Percentiles rank a stretch among this genome's conserved stretches.
phyloP scores from a whole-genome alignment of 1,140 invertebrate species.

The Cydia amplana region DNA sequence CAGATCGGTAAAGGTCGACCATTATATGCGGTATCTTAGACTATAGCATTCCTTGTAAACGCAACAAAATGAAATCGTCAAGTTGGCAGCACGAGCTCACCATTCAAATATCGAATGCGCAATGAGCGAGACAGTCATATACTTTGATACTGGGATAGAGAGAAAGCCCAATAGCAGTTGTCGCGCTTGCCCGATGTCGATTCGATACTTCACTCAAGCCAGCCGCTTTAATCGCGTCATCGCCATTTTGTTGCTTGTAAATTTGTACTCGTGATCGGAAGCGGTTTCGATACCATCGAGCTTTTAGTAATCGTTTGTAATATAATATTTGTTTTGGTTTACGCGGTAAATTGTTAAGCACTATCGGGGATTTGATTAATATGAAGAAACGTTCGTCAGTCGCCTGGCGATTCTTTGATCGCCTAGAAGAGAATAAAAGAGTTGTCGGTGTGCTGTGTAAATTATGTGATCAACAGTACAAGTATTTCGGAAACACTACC shows the following conservation, averaged over 20 bases:
- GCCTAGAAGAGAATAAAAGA: conserved; percentile 65
- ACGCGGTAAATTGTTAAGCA: conserved; percentile 60
- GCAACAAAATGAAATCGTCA: conserved; percentile 23
- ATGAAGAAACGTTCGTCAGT: conserved; percentile 73
- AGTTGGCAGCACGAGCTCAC: conserved; percentile 35
- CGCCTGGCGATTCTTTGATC: conserved; percentile 74
- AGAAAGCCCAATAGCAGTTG: background rate
- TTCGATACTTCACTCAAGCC: conserved; percentile 58
- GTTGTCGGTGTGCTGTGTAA: conserved; percentile 70
- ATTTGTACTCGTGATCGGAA: conserved; percentile 47
- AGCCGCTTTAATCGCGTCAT: too few relatives aligned
- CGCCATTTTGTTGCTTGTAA: conserved; percentile 66
- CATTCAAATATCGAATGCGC: conserved; percentile 4
- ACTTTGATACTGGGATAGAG: background rate
- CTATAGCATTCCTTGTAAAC: conserved; percentile 23
- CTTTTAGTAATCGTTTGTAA: conserved; percentile 60
- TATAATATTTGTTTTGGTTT: conserved; percentile 41
- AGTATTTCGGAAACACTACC: conserved; percentile 74
- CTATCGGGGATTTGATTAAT: conserved; percentile 50
- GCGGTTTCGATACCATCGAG: conserved; percentile 61
- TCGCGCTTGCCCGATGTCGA: conserved; percentile 34
- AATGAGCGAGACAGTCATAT: background rate
- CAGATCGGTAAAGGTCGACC: too few relatives aligned
- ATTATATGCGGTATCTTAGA: too few relatives aligned
- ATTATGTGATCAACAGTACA: conserved; percentile 72